Evolutionary conservation across 2,797 vertebrate genomes (phyloP).

Genomic region (Pseudomugil gertrudae): DNA sequence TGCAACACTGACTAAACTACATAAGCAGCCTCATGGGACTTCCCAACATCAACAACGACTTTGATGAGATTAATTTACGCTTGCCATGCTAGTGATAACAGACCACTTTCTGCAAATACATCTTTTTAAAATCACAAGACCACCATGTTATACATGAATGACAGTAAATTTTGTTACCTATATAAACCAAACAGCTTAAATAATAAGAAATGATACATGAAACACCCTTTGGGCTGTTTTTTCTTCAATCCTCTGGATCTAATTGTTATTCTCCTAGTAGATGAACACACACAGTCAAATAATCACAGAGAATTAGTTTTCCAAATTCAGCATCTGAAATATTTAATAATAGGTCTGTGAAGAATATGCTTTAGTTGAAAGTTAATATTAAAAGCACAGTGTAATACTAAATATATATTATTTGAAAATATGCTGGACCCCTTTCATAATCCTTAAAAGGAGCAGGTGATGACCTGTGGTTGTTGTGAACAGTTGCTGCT

Average conservation of each 20-base stretch:
- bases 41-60: slow-evolving; percentile 62
- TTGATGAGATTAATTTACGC: slow-evolving; percentile 49
- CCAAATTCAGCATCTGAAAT: background rate
- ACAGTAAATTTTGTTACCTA: slow-evolving; percentile 27
- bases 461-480: background rate
- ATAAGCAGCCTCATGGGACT: slow-evolving; percentile 59
- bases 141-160: slow-evolving; percentile 40
- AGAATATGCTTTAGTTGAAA: background rate
- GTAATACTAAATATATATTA: background rate
- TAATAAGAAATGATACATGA: slow-evolving; percentile 24
- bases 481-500: background rate
- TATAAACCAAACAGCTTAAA: slow-evolving; percentile 37
- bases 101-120: slow-evolving; percentile 43
- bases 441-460: background rate
- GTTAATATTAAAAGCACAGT: background rate
- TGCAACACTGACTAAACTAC: slow-evolving; percentile 57
- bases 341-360: background rate
- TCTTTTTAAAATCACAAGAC: slow-evolving; percentile 42
- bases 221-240: slow-evolving; percentile 10
- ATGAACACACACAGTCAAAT: background rate
- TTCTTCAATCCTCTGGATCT: background rate
- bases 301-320: background rate
- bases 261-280: slow-evolving; percentile 10
- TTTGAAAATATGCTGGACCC: background rate
- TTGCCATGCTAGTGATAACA: slow-evolving; percentile 49